Evolutionary conservation across 1,140 invertebrate species (phyloP).

Genomic region (Cephus cinctus): DNA sequence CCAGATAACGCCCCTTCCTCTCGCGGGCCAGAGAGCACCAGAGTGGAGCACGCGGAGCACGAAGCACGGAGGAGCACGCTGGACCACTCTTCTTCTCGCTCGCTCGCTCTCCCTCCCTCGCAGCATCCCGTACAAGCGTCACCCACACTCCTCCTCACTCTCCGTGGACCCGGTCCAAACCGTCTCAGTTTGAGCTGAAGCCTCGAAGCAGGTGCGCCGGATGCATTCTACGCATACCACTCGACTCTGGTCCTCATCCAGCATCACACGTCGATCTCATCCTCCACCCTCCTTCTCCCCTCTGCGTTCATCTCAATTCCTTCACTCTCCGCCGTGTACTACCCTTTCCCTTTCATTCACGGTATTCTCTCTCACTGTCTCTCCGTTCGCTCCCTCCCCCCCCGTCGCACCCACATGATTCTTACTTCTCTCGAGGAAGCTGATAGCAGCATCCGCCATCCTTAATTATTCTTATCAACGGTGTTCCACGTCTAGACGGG

Average conservation of each 20-base stretch:
- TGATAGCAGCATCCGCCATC: slow-evolving; percentile 9
- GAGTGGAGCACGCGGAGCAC: too few species aligned
- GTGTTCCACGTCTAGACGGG: too few species aligned
- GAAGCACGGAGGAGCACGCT: neutral
- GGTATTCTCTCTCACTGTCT: neutral
- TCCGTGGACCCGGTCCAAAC: slow-evolving; percentile 14
- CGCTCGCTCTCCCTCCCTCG: too few species aligned
- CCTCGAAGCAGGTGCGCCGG: slow-evolving; percentile 32
- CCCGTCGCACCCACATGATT: neutral
- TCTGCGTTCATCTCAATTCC: too few species aligned
- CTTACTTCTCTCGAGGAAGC: neutral
- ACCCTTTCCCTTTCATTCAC: slow-evolving; percentile 8
- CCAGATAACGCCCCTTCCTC: slow-evolving; percentile 30
- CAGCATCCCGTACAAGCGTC: slow-evolving; percentile 4
- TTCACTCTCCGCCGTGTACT: too few species aligned
- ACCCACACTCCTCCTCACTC: slow-evolving; percentile 17
- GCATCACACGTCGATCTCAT: slow-evolving; percentile 27
- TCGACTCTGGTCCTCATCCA: slow-evolving; percentile 28
- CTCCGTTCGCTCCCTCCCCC: neutral
- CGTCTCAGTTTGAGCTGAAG: slow-evolving; percentile 27
- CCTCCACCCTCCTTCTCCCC: too few species aligned
- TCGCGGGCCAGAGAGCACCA: slow-evolving; percentile 7
- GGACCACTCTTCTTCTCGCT: slow-evolving; percentile 2
- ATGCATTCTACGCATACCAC: slow-evolving; percentile 34
- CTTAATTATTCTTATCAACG: too few species aligned